A percentile compares a stretch with the other conserved stretches of the same genome.
Conservation (phyloP, 2,888 invertebrate species). For the Idaea straminata region DNA sequence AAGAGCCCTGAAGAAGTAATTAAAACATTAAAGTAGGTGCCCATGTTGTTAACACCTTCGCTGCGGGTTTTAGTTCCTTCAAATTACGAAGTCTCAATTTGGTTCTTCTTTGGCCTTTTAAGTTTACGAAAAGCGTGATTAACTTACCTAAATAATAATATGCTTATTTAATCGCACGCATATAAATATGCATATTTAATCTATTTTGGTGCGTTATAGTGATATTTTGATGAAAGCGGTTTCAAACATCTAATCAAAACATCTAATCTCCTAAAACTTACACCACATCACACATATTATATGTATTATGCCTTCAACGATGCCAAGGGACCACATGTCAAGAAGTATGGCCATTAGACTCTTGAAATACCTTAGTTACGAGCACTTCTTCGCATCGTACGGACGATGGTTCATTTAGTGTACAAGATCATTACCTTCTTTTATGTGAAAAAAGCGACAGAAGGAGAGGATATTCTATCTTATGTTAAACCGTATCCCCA, state of each 20-base stretch:
- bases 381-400: conserved; percentile 35
- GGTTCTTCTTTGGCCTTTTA: background rate
- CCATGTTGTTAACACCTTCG: background rate
- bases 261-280: conserved; percentile 24
- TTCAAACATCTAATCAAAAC: background rate
- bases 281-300: conserved; percentile 25
- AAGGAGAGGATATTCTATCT: background rate
- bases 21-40: background rate
- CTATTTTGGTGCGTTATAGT: no score
- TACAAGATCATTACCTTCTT: background rate
- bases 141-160: background rate
- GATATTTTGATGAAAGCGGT: no score
- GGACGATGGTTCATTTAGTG: conserved; percentile 3
- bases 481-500: background rate
- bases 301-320: conserved; percentile 52
- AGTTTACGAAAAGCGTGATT: background rate
- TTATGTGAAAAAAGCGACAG: background rate
- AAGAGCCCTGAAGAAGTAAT: background rate
- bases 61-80: background rate
- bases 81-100: background rate
- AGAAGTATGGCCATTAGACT: conserved; percentile 56
- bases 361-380: conserved; percentile 57
- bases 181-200: no score
- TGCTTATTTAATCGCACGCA: no score
- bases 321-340: conserved; percentile 51